Conservation (phyloP, 2,797 vertebrate genomes). For the Sebastes nivosus region DNA sequence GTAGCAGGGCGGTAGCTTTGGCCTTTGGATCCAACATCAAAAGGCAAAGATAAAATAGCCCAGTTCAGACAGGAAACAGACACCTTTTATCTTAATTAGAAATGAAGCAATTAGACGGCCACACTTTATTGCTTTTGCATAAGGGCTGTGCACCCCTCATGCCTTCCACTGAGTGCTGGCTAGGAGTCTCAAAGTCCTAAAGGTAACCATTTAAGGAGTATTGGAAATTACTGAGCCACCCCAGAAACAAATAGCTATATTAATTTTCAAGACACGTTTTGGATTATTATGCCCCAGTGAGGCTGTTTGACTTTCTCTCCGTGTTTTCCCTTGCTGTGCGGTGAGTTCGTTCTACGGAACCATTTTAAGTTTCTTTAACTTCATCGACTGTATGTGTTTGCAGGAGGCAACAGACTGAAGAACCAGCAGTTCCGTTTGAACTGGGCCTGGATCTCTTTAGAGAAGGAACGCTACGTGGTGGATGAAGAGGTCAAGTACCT, state of each 20-base stretch:
- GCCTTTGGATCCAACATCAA: constrained; percentile 80
- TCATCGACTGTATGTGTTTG: constrained; percentile 33
- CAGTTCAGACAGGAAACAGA: constrained; percentile 66
- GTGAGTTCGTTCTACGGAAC: neutral
- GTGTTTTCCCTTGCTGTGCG: neutral
- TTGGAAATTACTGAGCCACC: neutral
- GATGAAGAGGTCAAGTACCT: constrained; percentile 91
- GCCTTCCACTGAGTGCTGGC: constrained; percentile 39
- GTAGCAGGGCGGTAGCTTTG: constrained; percentile 48
- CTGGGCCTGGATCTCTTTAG: constrained; percentile 97
- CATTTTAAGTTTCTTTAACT: neutral
- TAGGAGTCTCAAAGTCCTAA: constrained; percentile 32
- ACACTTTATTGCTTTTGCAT: constrained; percentile 37
- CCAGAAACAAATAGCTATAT: constrained; percentile 1
- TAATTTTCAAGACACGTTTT: constrained; percentile 17
- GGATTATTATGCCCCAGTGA: neutral
- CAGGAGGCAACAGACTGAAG: constrained; percentile 92
- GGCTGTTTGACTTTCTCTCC: neutral
- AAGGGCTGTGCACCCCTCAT: constrained; percentile 23
- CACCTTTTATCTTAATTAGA: constrained; percentile 79
- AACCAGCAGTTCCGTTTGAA: constrained; percentile 92
- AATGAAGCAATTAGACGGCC: constrained; percentile 72
- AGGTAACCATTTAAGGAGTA: constrained; percentile 18
- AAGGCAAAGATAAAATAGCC: constrained; percentile 59
- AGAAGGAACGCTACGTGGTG: constrained; percentile 89